Conservation (phyloP, 2,888 invertebrate genomes). For the Malachius bipustulatus region DNA sequence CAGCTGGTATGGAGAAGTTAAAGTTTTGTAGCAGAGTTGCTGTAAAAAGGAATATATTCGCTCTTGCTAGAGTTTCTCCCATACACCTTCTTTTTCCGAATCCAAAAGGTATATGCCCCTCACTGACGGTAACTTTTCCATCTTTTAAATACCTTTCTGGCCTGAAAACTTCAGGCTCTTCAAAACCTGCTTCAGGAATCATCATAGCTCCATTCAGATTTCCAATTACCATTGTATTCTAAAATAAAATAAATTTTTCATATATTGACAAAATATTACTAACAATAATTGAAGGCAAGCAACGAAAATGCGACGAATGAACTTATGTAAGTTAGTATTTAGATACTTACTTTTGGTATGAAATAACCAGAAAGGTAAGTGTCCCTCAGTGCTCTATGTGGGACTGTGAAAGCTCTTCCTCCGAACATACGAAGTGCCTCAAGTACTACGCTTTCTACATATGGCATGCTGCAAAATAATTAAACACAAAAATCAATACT, state of each 20-base stretch:
- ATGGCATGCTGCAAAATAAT: constrained; percentile 54
- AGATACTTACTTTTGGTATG: constrained; percentile 58
- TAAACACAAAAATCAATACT: background rate
- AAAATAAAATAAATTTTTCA: constrained; percentile 22
- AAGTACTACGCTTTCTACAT: constrained; percentile 63
- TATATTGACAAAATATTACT: background rate
- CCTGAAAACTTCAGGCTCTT: constrained; percentile 56
- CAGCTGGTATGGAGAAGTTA: constrained; percentile 52
- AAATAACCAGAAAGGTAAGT: constrained; percentile 58
- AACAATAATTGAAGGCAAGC: background rate
- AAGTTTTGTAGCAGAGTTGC: constrained; percentile 64
- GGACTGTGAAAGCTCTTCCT: constrained; percentile 66
- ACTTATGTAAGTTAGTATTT: background rate
- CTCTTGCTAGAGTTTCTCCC: constrained; percentile 67
- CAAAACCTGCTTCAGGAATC: constrained; percentile 50
- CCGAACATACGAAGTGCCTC: constrained; percentile 72
- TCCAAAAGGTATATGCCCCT: constrained; percentile 67
- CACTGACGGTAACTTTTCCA: constrained; percentile 47
- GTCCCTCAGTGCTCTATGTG: constrained; percentile 63
- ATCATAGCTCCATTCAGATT: constrained; percentile 63
- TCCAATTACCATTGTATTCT: constrained; percentile 71
- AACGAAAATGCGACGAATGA: constrained; percentile 4
- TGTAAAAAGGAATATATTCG: constrained; percentile 66
- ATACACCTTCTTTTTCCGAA: constrained; percentile 68
- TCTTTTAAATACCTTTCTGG: constrained; percentile 63